Evolutionary conservation across 2,888 invertebrate genomes (phyloP).

Genomic region (Torymus tubicola): DNA sequence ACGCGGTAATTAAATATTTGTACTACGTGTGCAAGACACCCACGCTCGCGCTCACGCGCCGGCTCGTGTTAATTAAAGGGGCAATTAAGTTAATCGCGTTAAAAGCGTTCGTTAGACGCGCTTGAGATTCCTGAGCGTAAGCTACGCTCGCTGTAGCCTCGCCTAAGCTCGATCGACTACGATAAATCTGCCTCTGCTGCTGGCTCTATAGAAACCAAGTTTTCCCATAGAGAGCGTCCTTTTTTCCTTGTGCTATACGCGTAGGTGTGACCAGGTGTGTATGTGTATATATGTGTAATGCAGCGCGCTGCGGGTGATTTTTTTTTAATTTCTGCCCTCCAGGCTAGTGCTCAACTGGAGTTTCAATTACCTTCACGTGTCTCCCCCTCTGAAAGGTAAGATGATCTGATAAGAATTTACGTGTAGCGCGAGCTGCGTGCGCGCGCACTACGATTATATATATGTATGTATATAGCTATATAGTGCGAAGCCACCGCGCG

Average conservation of each 20-base stretch:
- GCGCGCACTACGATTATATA: no score
- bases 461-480: no score
- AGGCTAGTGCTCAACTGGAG: conserved; percentile 21
- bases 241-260: neutral
- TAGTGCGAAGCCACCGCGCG: neutral
- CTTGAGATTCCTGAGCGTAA: conserved; percentile 45
- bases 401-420: conserved; percentile 50
- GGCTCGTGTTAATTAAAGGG: conserved; percentile 66
- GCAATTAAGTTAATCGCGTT: conserved; percentile 68
- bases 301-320: neutral
- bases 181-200: conserved; percentile 31
- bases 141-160: neutral
- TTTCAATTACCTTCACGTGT: conserved; percentile 52
- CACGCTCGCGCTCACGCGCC: conserved; percentile 47
- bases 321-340: conserved; percentile 25
- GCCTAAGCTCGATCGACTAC: conserved; percentile 33
- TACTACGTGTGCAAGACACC: conserved; percentile 57
- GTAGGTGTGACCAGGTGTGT: neutral
- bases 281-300: neutral
- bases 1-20: conserved; percentile 68
- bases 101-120: conserved; percentile 62
- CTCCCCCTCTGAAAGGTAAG: conserved; percentile 24
- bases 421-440: conserved; percentile 1
- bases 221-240: conserved; percentile 14
- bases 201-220: conserved; percentile 5